Evolutionary conservation across 2,888 invertebrate species (phyloP), one percentile per base, ranked within the genome.

Genomic region (Meliscaeva auricollis): DNA sequence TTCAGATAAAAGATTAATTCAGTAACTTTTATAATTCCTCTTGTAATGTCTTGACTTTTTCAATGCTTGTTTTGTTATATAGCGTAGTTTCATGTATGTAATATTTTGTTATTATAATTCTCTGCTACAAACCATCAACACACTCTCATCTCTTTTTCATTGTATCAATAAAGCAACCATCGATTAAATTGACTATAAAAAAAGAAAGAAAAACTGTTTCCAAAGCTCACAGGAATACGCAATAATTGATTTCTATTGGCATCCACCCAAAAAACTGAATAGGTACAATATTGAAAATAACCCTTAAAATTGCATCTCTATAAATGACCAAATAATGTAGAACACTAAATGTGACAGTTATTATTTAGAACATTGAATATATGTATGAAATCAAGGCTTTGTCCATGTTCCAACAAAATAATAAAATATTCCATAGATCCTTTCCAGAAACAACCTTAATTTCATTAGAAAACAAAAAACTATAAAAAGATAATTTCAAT

Each of bases 321-420:
- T 77, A 72, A 72, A 50, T 46, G 44, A 41, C 68, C 30, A 56
- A 77, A 26, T 48, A 48, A 83, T 78, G 35, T 62, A 44, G 38
- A 56, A 41, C 54, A 56, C 68, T 50, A 68, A 62, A 78, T 83
- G 78, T 79, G 74, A 69, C 73, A 72, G 30, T 15, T 69, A 26
- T 44, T 46, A 46, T 78, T 73, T 62, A 50, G 74, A 78, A 69
- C 50, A 50, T 58, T 46, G 15, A 58, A 66, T 26, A n/a, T n/a
- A n/a, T 62, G 2, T 26, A 13, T 62, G 5, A 22, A 38, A 60
- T 60, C 35, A 58, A 20, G 26, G 11, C 2, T 3, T 26, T 26
- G 4, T 26, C 3, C 4, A 26, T 2, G 26, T 26, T 3, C 26
- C n/a, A 35, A 35, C 6, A 35, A 8, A 35, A 38, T 38, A 15